Conservation (phyloP, 1,140 invertebrate species). For the silkworm (Bombyx mori) region DNA sequence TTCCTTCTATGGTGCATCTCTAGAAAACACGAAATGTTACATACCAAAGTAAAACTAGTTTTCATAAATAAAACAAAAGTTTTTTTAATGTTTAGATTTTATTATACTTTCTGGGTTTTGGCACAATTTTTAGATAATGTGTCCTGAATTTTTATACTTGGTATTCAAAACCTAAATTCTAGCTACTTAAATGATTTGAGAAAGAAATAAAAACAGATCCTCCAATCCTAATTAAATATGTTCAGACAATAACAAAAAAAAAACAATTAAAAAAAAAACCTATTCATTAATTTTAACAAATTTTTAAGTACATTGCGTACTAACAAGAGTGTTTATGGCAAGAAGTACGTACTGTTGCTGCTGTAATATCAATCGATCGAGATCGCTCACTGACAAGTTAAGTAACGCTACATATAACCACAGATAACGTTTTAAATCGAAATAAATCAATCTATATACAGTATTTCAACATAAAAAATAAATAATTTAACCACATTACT, state of each 20-base stretch:
- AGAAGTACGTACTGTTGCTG: constrained; percentile 5
- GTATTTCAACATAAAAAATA: constrained; percentile 66
- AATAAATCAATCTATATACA: constrained; percentile 62
- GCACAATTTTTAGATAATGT: constrained; percentile 69
- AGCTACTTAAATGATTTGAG: constrained; percentile 42
- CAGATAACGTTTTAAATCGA: constrained; percentile 58
- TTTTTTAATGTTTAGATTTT: constrained; percentile 59
- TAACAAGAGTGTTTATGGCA: constrained; percentile 5
- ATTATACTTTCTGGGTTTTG: constrained; percentile 70
- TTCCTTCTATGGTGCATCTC: too few species aligned
- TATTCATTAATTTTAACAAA: not conserved
- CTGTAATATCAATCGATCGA: constrained; percentile 36
- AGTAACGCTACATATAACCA: constrained; percentile 60
- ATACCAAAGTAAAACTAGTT: too few species aligned
- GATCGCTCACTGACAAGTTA: constrained; percentile 52
- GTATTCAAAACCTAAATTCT: constrained; percentile 58
- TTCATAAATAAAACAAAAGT: constrained; percentile 14
- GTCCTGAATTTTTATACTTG: constrained; percentile 58
- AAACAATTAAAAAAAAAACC: not conserved
- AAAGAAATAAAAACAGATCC: not conserved
- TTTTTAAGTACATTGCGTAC: constrained; percentile 2
- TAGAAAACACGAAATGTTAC: too few species aligned
- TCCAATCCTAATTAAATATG: constrained; percentile 15
- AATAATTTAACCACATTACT: constrained; percentile 67
- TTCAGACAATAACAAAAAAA: constrained; percentile 11